These are phyloP conservation scores for Neria commutata DNA, from an alignment of 2,888 invertebrate species.

Conservation along the genomic window DNA sequence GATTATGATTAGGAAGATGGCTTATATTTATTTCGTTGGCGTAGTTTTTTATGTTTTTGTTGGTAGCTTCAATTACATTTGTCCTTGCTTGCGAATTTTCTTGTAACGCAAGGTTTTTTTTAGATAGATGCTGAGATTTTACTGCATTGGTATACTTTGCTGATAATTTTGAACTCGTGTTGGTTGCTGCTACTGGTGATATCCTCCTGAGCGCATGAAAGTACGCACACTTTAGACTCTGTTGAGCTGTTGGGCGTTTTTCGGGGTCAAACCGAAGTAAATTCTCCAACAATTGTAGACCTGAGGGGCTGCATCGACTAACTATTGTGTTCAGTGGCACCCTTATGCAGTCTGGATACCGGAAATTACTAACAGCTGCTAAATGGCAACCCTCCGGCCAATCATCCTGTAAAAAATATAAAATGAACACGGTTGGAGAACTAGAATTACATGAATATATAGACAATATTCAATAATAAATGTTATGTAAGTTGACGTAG, in stretches of 20 bases:
- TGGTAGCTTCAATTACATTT: conserved; percentile 42
- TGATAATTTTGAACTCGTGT: conserved; percentile 48
- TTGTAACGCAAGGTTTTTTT: conserved; percentile 56
- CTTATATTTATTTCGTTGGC: conserved; percentile 17
- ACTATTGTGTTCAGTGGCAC: conserved; percentile 82
- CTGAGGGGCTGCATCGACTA: conserved; percentile 82
- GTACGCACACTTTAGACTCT: conserved; percentile 75
- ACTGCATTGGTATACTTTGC: conserved; percentile 44
- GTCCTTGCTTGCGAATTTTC: conserved; percentile 52
- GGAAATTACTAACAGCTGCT: conserved; percentile 92
- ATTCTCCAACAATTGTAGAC: conserved; percentile 81
- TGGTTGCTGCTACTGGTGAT: conserved; percentile 54
- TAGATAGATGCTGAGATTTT: conserved; percentile 45
- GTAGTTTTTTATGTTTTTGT: conserved; percentile 27
- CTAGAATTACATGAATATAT: not conserved
- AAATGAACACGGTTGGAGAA: not conserved
- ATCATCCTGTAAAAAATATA: conserved; percentile 67
- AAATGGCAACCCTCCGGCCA: conserved; percentile 96
- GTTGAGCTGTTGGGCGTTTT: conserved; percentile 89
- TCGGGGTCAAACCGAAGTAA: conserved; percentile 92
- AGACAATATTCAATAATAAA: not conserved
- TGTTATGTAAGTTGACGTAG: too few species aligned
- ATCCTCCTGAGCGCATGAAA: conserved; percentile 59
- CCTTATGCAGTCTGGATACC: conserved; percentile 87
- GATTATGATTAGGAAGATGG: conserved; percentile 35